Evolutionary conservation across 2,888 invertebrate species (phyloP).

Genomic region (Oxytorus armatus): DNA sequence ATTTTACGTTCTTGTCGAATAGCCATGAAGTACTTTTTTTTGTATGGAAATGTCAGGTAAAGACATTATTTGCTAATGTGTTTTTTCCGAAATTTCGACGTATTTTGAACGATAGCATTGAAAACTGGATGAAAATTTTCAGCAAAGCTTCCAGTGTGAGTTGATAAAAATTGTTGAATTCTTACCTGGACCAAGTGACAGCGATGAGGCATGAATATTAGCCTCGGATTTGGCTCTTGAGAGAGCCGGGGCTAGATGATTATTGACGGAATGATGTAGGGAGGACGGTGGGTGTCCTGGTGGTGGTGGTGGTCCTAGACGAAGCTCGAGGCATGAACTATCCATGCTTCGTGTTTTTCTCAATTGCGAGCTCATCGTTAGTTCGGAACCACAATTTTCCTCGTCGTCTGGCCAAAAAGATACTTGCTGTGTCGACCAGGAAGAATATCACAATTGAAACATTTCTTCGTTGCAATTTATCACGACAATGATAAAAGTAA

Average conservation of each 20-base stretch:
- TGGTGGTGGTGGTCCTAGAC: slow-evolving; percentile 83
- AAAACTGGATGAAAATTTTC: not conserved
- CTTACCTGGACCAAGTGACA: slow-evolving; percentile 89
- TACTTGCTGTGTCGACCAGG: slow-evolving; percentile 87
- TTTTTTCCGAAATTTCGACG: too few relatives aligned
- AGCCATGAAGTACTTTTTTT: too few relatives aligned
- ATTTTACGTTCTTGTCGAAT: too few relatives aligned
- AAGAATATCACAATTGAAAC: slow-evolving; percentile 70
- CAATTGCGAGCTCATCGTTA: slow-evolving; percentile 91
- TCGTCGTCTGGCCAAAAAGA: slow-evolving; percentile 93
- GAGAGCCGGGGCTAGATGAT: slow-evolving; percentile 87
- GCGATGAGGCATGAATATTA: slow-evolving; percentile 91
- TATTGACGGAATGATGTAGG: slow-evolving; percentile 88
- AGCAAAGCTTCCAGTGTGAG: too few relatives aligned
- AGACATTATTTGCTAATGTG: too few relatives aligned
- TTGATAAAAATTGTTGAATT: not conserved
- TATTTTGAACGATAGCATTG: too few relatives aligned
- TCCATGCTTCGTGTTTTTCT: slow-evolving; percentile 96
- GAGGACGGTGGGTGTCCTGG: slow-evolving; percentile 81
- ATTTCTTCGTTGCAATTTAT: not conserved
- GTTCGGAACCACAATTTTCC: slow-evolving; percentile 89
- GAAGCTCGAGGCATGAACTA: slow-evolving; percentile 93
- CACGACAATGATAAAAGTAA: not conserved
- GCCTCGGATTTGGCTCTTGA: slow-evolving; percentile 95
- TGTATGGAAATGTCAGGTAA: too few relatives aligned